Evolutionary conservation across 2,888 invertebrate species (phyloP).

Genomic region (Barypeithes pellucidus): DNA sequence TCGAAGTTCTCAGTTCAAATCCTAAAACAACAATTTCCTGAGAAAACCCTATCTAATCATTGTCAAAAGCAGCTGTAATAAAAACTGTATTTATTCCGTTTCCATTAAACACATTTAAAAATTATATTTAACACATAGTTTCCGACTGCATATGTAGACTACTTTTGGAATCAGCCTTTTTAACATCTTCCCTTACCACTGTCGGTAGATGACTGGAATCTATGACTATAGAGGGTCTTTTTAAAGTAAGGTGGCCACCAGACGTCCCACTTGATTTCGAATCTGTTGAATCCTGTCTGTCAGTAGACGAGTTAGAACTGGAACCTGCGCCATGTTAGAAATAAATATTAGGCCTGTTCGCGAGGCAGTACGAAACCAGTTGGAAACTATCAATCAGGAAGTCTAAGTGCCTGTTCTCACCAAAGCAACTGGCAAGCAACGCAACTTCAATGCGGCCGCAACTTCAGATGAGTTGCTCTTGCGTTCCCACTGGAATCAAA

Average conservation of each 20-base stretch:
- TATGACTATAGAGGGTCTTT: conserved; percentile 68
- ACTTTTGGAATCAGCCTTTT: conserved; percentile 67
- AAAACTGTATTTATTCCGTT: not conserved
- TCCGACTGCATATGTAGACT: conserved; percentile 71
- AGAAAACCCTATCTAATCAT: not conserved
- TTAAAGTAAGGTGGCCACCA: conserved; percentile 58
- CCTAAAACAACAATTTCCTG: too few relatives aligned
- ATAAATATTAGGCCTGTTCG: not conserved
- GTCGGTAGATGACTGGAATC: conserved; percentile 70
- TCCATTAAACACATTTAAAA: conserved; percentile 1
- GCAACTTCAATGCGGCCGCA: too few relatives aligned
- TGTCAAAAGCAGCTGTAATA: not conserved
- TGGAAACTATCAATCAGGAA: too few relatives aligned
- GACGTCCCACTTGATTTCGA: conserved; percentile 55
- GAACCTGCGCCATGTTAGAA: conserved; percentile 41
- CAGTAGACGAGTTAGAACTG: conserved; percentile 58
- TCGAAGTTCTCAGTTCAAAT: too few relatives aligned
- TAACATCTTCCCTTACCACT: conserved; percentile 61
- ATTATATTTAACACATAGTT: conserved; percentile 66
- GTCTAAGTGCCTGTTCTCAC: too few relatives aligned
- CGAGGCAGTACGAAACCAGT: too few relatives aligned
- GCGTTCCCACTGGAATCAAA: too few relatives aligned
- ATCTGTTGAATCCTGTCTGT: conserved; percentile 67
- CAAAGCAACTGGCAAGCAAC: too few relatives aligned
- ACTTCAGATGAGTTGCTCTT: too few relatives aligned